Base-by-base conservation (phyloP, 2,888 invertebrate species). In the Autographa gamma region DNA sequence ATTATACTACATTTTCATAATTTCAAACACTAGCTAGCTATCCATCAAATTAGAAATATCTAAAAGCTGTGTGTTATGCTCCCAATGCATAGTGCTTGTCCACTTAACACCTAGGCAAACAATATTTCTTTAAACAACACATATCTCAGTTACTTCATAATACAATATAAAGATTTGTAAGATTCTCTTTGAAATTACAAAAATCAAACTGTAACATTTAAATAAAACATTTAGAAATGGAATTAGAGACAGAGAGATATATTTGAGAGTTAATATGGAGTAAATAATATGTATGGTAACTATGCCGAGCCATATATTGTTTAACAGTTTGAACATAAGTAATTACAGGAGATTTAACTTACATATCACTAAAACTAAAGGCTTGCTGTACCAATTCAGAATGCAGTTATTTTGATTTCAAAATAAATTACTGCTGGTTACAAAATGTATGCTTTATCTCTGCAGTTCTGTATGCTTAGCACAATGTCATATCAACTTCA, bases 11-110 rank as follows among this genome's bases (percentile, higher is more conserved):
- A 66, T 61, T 68, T 67, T 19, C 61, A 64, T 76, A 67, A 68
- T 66, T 66, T 71, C 16, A 69, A 81, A 80, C 64, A 66, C 77
- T 77, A 80, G 66, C 81, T 80, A 69, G 61, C 77, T 82, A 77
- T 69, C 66, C 62, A 67, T 77, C 48, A 71, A 68, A 60, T 66
- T 68, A 75, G 65, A 71, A 76, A 79, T 71, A 66, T 77, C 48
- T 79, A 79, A 61, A 71, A 65, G 60, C 56, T 60, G 43, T 76
- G 63, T 71, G 59, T 54, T 63, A 71, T 58, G 52, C 38, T 65
- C 61, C 41, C 13, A 18, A 64, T 25, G 13, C 41, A 25, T 14
- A 19, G 18, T 19, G 41, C 41, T 38, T 62, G 16, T 41, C 25
- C 63, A 75, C 65, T 63, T 62, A 56, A 52, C 48, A 60, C 48